Conservation (phyloP, 2,113 vertebrate species). For the Ardeotis arabs region DNA sequence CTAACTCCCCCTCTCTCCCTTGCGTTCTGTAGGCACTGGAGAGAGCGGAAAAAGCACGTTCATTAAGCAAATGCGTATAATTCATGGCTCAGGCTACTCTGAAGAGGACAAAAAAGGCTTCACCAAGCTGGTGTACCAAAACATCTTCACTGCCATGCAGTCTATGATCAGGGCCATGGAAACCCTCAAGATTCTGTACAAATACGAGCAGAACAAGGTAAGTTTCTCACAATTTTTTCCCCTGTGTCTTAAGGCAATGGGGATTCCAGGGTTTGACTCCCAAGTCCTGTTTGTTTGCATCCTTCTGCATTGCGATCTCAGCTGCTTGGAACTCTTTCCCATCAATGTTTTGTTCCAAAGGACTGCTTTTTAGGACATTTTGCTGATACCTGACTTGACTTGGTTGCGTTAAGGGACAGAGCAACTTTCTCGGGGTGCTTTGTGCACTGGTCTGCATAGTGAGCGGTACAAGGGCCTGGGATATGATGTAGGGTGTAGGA, state of each 20-base stretch:
- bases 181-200: conserved; percentile 84
- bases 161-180: conserved; percentile 87
- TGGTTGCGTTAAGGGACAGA: not conserved
- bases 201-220: conserved; percentile 84
- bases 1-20: not conserved
- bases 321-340: not conserved
- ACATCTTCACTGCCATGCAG: conserved; percentile 88
- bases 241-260: not conserved
- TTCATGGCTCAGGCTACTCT: conserved; percentile 84
- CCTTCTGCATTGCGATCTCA: not conserved
- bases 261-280: not conserved
- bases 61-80: conserved; percentile 87
- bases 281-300: not conserved
- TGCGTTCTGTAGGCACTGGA: conserved; percentile 73
- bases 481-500: rapidly evolving
- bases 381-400: not conserved
- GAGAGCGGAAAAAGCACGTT: conserved; percentile 87
- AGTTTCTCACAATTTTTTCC: not conserved
- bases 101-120: conserved; percentile 86
- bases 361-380: not conserved
- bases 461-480: not conserved
- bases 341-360: not conserved
- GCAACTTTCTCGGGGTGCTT: not conserved
- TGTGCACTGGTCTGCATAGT: not conserved
- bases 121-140: conserved; percentile 86